phyloP scores from a whole-genome alignment of 2,797 vertebrate species.

The Sebastes hopkinsi region DNA sequence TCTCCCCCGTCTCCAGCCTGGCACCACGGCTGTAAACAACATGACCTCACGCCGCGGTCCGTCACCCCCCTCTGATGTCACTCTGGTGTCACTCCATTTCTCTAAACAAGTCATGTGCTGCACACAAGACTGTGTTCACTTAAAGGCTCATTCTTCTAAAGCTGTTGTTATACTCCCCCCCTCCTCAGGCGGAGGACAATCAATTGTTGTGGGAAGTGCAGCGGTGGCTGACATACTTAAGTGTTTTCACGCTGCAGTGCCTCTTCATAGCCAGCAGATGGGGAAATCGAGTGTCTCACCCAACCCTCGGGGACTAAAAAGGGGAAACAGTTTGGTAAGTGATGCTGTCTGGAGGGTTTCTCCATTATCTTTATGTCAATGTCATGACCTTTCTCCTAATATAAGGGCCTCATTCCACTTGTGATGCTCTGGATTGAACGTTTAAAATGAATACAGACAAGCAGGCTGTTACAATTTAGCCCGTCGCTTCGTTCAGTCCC shows the following conservation, averaged over 20 bases:
- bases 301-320: slow-evolving; percentile 5
- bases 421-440: slow-evolving; percentile 25
- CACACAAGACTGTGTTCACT: slow-evolving; percentile 47
- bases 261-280: slow-evolving; percentile 59
- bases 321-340: slow-evolving; percentile 24
- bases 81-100: slow-evolving; percentile 53
- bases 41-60: slow-evolving; percentile 67
- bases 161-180: slow-evolving; percentile 47
- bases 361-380: slow-evolving; percentile 32
- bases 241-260: slow-evolving; percentile 13
- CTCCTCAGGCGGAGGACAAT: slow-evolving; percentile 26
- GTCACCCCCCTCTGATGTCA: slow-evolving; percentile 62
- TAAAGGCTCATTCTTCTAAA: slow-evolving; percentile 56
- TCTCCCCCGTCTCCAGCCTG: slow-evolving; percentile 44
- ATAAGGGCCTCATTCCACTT: slow-evolving; percentile 22
- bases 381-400: slow-evolving; percentile 16
- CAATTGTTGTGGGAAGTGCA: slow-evolving; percentile 28
- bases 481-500: slow-evolving; percentile 48
- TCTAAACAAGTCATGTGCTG: slow-evolving; percentile 60
- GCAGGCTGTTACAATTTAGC: slow-evolving; percentile 24
- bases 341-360: slow-evolving; percentile 42
- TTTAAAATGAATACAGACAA: slow-evolving; percentile 42
- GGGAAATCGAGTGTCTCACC: slow-evolving; percentile 23
- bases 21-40: slow-evolving; percentile 44
- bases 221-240: not conserved